phyloP scores from a whole-genome alignment of 2,113 vertebrate species.

The Heloderma charlesbogerti region DNA sequence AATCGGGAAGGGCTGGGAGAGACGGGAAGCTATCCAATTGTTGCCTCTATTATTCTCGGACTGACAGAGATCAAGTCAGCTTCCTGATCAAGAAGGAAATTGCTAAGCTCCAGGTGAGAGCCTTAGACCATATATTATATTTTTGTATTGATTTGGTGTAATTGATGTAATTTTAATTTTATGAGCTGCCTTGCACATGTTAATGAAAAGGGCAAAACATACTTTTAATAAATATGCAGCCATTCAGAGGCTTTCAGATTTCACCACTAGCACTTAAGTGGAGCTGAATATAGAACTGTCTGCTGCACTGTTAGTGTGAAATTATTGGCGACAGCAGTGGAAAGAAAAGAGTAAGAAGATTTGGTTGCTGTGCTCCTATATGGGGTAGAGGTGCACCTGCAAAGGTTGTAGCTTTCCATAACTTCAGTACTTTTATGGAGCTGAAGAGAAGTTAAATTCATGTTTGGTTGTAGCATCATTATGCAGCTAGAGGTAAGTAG shows the following conservation, averaged over 20 bases:
- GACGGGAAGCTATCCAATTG: slow-evolving; percentile 93
- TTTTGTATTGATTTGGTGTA: background rate
- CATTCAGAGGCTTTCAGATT: background rate
- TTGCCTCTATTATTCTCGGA: slow-evolving; percentile 92
- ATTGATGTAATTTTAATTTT: background rate
- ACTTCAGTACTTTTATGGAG: background rate
- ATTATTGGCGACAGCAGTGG: background rate
- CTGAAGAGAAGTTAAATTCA: background rate
- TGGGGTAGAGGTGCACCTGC: background rate
- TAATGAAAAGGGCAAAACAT: background rate
- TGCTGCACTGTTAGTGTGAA: background rate
- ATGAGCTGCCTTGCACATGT: background rate
- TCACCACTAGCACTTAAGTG: background rate
- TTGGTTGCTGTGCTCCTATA: fast-evolving
- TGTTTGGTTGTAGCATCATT: background rate
- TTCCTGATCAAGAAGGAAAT: slow-evolving; percentile 94
- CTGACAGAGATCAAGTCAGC: slow-evolving; percentile 88
- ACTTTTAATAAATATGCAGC: background rate
- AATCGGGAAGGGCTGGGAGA: slow-evolving; percentile 94
- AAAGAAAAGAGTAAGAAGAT: background rate
- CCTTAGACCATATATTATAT: background rate
- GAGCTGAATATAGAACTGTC: background rate
- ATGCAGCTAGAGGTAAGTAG: background rate
- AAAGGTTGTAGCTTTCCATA: slow-evolving; percentile 4
- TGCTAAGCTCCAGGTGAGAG: slow-evolving; percentile 82